These are phyloP conservation scores for Hymenopus coronatus DNA, from an alignment of 2,888 invertebrate species.

Conservation along the genomic window DNA sequence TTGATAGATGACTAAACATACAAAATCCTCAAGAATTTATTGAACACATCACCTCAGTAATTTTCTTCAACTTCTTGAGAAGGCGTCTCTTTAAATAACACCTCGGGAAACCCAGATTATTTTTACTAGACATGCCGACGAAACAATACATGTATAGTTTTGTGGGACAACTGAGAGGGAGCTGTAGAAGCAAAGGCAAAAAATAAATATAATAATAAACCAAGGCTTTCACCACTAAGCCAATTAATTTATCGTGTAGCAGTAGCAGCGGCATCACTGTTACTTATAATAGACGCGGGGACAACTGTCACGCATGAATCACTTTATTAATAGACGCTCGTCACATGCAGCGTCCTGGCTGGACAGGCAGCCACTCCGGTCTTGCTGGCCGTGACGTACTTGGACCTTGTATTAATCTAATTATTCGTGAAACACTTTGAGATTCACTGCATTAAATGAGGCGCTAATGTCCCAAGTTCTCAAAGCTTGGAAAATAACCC, in stretches of 20 bases:
- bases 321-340: constrained; percentile 25
- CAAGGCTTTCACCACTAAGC: background rate
- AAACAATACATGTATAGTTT: background rate
- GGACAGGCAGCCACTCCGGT: background rate
- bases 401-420: background rate
- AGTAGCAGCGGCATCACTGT: background rate
- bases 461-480: background rate
- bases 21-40: too few species aligned
- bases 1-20: too few species aligned
- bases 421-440: background rate
- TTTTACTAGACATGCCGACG: background rate
- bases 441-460: background rate
- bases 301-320: constrained; percentile 29
- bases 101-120: too few species aligned
- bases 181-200: too few species aligned
- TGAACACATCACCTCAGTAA: too few species aligned
- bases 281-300: background rate
- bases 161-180: background rate
- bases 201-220: background rate
- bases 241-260: constrained; percentile 30
- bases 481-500: background rate
- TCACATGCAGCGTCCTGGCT: background rate
- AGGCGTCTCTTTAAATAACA: too few species aligned
- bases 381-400: background rate
- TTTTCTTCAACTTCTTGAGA: too few species aligned